A percentile compares a stretch with the other conserved stretches of the same genome.
phyloP scores from a whole-genome alignment of 2,888 invertebrate genomes.

The Hermaeophaga mercurialis region DNA sequence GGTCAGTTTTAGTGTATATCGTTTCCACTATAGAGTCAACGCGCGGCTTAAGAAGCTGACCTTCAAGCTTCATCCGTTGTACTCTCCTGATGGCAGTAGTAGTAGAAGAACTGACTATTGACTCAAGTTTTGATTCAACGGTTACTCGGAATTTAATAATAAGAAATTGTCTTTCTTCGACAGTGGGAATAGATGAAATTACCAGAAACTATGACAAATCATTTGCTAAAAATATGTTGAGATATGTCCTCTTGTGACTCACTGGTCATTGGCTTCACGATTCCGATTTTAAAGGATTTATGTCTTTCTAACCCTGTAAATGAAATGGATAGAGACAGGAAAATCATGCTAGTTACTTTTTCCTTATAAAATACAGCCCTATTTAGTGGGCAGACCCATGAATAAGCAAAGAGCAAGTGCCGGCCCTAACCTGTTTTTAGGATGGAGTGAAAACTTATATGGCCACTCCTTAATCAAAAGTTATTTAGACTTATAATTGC shows the following conservation, averaged over 20 bases:
- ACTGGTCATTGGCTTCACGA: no score
- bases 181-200: background rate
- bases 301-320: no score
- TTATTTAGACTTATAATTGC: no score
- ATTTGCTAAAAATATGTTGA: background rate
- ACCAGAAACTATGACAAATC: background rate
- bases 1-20: background rate
- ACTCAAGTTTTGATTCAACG: constrained; percentile 5
- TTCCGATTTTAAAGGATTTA: no score
- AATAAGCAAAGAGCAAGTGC: no score
- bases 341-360: no score
- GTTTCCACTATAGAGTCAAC: constrained; percentile 11
- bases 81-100: constrained; percentile 11
- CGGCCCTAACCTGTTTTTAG: no score
- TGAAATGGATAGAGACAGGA: no score
- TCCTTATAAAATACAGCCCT: no score
- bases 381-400: no score
- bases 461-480: no score
- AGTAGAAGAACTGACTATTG: constrained; percentile 10
- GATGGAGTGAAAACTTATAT: no score
- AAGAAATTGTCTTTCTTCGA: background rate
- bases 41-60: constrained; percentile 20
- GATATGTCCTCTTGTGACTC: background rate
- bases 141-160: constrained; percentile 8
- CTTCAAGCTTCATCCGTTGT: constrained; percentile 22